A percentile compares a stretch with the other conserved stretches of the same genome.
Conservation (phyloP, 2,888 invertebrate species). For the Heliconius ethilla region DNA sequence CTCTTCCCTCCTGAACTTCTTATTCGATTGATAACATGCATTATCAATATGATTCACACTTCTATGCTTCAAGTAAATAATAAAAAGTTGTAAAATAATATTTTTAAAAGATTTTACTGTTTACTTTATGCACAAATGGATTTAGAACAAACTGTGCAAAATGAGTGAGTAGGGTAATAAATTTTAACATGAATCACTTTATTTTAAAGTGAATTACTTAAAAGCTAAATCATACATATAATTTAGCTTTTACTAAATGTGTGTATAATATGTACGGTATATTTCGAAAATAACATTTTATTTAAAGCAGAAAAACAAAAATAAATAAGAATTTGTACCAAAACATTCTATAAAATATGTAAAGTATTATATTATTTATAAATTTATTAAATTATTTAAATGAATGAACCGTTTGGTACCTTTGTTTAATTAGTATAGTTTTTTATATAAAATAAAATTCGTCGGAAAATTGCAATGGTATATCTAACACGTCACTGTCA, state of each 20-base stretch:
- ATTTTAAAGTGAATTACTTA: too few relatives aligned
- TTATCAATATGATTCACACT: conserved; percentile 25
- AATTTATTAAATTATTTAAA: not conserved
- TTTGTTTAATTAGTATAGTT: not conserved
- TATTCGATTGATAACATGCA: conserved; percentile 32
- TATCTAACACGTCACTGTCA: conserved; percentile 12
- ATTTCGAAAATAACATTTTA: not conserved
- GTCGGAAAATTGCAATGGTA: too few relatives aligned
- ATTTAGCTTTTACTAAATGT: too few relatives aligned
- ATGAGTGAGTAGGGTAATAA: conserved; percentile 13
- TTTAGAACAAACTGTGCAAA: not conserved
- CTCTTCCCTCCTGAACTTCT: conserved; percentile 27
- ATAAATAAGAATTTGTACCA: not conserved
- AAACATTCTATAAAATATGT: not conserved
- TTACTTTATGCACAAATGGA: not conserved
- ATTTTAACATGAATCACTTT: not conserved
- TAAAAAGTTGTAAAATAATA: not conserved
- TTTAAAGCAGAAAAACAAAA: not conserved
- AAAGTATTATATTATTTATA: not conserved
- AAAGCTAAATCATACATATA: too few relatives aligned
- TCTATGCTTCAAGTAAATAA: not conserved
- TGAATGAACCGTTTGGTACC: not conserved
- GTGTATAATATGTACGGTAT: too few relatives aligned
- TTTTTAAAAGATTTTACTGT: conserved; percentile 1
- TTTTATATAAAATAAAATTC: too few relatives aligned